phyloP scores from a whole-genome alignment of 1,140 invertebrate species.

The Sycobia sp. region DNA sequence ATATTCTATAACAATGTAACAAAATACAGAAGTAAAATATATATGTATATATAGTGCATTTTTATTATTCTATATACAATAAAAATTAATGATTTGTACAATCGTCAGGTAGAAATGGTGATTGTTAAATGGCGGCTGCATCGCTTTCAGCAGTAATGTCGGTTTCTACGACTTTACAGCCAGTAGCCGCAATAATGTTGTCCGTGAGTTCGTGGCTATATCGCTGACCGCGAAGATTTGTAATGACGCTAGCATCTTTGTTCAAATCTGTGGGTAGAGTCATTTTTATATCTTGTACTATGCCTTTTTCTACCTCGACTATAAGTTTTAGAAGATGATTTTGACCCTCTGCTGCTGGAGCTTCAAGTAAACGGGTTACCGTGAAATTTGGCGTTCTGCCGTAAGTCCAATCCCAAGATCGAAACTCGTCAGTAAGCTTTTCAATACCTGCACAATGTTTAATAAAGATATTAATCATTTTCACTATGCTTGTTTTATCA shows the following conservation, averaged over 20 bases:
- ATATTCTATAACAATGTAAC: conserved; percentile 29
- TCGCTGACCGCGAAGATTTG: conserved; percentile 49
- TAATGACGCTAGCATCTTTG: conserved; percentile 54
- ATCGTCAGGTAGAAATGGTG: conserved; percentile 32
- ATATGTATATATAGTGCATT: no score
- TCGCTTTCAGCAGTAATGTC: conserved; percentile 43
- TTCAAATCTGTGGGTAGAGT: conserved; percentile 47
- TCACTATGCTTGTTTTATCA: background rate
- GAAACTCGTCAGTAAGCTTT: conserved; percentile 65
- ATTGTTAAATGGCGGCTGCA: conserved; percentile 47
- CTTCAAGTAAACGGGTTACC: conserved; percentile 57
- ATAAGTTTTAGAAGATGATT: conserved; percentile 46
- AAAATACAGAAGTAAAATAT: conserved; percentile 23
- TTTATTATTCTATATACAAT: no score
- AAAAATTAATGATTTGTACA: conserved; percentile 34
- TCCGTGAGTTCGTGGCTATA: conserved; percentile 51
- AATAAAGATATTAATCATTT: conserved; percentile 7
- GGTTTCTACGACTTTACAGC: conserved; percentile 47
- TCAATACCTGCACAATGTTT: conserved; percentile 66
- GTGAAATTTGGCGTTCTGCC: conserved; percentile 88
- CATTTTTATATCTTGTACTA: conserved; percentile 55
- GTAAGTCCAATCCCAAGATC: conserved; percentile 86
- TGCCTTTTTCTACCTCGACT: conserved; percentile 50
- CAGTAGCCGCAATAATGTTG: conserved; percentile 50
- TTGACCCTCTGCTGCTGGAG: conserved; percentile 36